A percentile compares a stretch with the other conserved stretches of the same genome.
phyloP scores from a whole-genome alignment of 2,113 vertebrate species.

The Panthera uncia region DNA sequence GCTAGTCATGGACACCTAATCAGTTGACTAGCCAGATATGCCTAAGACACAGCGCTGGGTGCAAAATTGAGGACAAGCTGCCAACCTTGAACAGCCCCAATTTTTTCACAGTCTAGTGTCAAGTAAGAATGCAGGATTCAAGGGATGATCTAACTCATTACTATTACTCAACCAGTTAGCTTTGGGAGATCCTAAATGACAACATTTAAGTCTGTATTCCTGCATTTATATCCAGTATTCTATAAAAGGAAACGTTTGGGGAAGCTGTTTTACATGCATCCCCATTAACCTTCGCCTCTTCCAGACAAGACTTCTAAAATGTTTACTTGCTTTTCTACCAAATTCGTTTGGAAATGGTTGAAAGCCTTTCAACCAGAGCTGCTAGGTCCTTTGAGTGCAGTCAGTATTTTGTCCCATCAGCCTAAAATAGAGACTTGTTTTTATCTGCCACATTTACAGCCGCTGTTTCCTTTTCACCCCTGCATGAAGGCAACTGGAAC shows the following conservation, averaged over 20 bases:
- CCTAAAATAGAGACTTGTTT: conserved; percentile 23
- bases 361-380: not conserved
- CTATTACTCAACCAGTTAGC: not conserved
- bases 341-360: not conserved
- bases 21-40: not conserved
- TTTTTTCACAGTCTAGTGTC: not conserved
- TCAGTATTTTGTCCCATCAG: not conserved
- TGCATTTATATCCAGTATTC: not conserved
- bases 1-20: not conserved
- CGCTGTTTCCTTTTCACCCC: not conserved
- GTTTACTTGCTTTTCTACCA: not conserved
- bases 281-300: not conserved
- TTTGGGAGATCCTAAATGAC: not conserved
- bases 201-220: not conserved
- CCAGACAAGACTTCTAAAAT: not conserved
- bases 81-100: not conserved
- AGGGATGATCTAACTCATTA: not conserved
- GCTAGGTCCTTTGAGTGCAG: not conserved
- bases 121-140: not conserved
- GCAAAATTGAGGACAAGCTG: not conserved
- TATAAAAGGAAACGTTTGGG: not conserved
- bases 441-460: not conserved
- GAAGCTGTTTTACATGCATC: not conserved
- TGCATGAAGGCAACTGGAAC: not conserved
- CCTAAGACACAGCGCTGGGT: rapidly evolving